Percentiles rank a stretch among this genome's conserved stretches.
These are phyloP conservation scores for Xiphorhynchus erythropygius DNA, from an alignment of 2,797 vertebrate species.

Conservation along the genomic window DNA sequence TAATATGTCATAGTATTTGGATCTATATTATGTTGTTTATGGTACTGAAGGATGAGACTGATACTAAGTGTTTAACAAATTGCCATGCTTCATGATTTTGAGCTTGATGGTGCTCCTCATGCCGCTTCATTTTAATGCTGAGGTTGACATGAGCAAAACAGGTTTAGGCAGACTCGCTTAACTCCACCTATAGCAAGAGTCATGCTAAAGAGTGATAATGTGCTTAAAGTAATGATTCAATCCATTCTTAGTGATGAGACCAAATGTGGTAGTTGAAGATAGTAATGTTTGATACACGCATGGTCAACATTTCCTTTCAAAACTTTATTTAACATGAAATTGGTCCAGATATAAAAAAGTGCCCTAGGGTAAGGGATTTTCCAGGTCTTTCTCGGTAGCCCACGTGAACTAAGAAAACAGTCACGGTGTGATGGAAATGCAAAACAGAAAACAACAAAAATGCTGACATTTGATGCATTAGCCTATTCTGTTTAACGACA, in stretches of 20 bases:
- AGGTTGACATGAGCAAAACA: constrained; percentile 31
- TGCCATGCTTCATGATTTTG: constrained; percentile 41
- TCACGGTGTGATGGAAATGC: constrained; percentile 58
- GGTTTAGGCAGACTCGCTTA: constrained; percentile 46
- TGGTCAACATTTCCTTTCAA: constrained; percentile 59
- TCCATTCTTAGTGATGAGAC: constrained; percentile 59
- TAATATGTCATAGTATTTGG: constrained; percentile 68
- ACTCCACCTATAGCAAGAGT: constrained; percentile 27
- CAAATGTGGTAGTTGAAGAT: constrained; percentile 54
- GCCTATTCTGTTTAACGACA: constrained; percentile 5
- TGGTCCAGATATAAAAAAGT: constrained; percentile 37
- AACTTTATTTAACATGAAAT: constrained; percentile 63
- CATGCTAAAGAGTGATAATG: constrained; percentile 55
- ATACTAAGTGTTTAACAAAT: constrained; percentile 31
- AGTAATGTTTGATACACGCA: constrained; percentile 36
- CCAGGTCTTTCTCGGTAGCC: neutral
- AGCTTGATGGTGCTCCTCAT: constrained; percentile 40
- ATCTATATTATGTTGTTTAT: constrained; percentile 62
- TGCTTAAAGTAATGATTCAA: constrained; percentile 62
- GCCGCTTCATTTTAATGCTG: constrained; percentile 50
- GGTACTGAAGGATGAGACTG: constrained; percentile 50
- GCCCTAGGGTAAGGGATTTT: constrained; percentile 17
- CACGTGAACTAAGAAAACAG: neutral
- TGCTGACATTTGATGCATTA: neutral
- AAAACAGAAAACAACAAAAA: constrained; percentile 35